Percentiles rank a stretch among this genome's conserved stretches.
These are phyloP conservation scores for Coleophora flavipennella DNA, from an alignment of 2,888 invertebrate genomes.

Conservation along the genomic window DNA sequence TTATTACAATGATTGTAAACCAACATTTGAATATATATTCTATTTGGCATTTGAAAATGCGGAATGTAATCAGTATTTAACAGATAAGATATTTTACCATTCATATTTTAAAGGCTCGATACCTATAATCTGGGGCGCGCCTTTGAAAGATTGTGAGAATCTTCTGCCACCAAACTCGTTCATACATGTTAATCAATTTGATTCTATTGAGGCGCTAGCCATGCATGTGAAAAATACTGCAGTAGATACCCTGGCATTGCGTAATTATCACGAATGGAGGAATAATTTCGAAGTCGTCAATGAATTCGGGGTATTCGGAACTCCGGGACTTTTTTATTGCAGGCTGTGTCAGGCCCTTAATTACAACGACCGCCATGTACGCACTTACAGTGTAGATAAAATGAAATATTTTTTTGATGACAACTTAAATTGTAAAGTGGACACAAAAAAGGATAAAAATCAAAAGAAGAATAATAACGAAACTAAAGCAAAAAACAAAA, in stretches of 20 bases:
- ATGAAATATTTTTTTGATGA: constrained; percentile 26
- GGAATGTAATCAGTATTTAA: constrained; percentile 78
- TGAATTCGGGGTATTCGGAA: constrained; percentile 79
- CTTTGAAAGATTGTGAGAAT: constrained; percentile 50
- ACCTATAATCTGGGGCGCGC: constrained; percentile 77
- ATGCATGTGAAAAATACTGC: constrained; percentile 40
- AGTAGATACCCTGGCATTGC: constrained; percentile 33
- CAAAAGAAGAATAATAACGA: too few species aligned
- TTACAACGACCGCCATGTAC: constrained; percentile 57
- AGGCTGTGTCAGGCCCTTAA: constrained; percentile 79
- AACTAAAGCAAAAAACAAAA: too few species aligned
- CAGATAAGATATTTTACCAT: constrained; percentile 80
- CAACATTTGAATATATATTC: constrained; percentile 74
- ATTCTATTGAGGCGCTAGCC: constrained; percentile 62
- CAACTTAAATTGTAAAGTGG: constrained; percentile 4
- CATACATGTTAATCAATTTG: constrained; percentile 72
- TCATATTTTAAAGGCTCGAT: constrained; percentile 75
- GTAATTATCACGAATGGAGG: constrained; percentile 74
- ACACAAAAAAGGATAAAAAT: too few species aligned
- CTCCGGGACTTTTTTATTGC: constrained; percentile 74
- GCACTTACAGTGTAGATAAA: constrained; percentile 26
- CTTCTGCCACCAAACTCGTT: constrained; percentile 77
- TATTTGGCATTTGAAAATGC: constrained; percentile 81
- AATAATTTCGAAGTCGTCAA: constrained; percentile 68
- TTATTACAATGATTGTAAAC: constrained; percentile 71